Base-by-base conservation (phyloP, 2,797 vertebrate species). In the Okamejei kenojei region DNA sequence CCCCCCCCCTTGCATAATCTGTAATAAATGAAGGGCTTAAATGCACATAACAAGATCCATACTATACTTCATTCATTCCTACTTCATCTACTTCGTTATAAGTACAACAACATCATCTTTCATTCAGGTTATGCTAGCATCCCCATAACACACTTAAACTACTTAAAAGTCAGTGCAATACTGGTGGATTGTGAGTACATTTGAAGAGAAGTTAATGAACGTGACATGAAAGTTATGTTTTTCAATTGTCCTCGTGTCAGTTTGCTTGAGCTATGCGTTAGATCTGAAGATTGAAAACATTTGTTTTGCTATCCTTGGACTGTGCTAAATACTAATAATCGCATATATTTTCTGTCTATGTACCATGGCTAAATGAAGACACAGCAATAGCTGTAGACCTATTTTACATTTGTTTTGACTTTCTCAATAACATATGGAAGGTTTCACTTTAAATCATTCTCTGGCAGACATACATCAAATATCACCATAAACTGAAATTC, bases 401-500 rank as follows among this genome's bases (percentile, higher is more conserved):
- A 19, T 71, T 74, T 91, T 38, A 74, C 35, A 91, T 91, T 15
- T 71, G 35, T 91, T 91, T 91, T 73, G 38, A 74, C 19, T 26
- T 68, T 38, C 19, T 45, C 65, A 58, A 76, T 15, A 76, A 92
- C 54, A 29, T 88, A 88, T 88, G 38, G 90, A 73, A 7, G 21
- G 9, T 54, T 32, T 76, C 10, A 13, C 45, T 17, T 92, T 76
- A 23, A 54, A 76, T 92, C 90, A 91, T 54, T 74, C 26, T 29
- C 45, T 91, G 32, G 13, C 71, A 91, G 73, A 74, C 23, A 76
- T 26, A 23, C 54, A 38, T 45, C 68, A 73, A 45, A 8, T 74
- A 76, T 54, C 45, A 54, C 7, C 71, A 54, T 54, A 92, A 92
- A 92, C n/a, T 73, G 90, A 92, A 74, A 68, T 88, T 68, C 84